A percentile compares a stretch with the other conserved stretches of the same genome.
phyloP scores from a whole-genome alignment of 2,888 invertebrate genomes.

The Eumacrocentrus americanus region DNA sequence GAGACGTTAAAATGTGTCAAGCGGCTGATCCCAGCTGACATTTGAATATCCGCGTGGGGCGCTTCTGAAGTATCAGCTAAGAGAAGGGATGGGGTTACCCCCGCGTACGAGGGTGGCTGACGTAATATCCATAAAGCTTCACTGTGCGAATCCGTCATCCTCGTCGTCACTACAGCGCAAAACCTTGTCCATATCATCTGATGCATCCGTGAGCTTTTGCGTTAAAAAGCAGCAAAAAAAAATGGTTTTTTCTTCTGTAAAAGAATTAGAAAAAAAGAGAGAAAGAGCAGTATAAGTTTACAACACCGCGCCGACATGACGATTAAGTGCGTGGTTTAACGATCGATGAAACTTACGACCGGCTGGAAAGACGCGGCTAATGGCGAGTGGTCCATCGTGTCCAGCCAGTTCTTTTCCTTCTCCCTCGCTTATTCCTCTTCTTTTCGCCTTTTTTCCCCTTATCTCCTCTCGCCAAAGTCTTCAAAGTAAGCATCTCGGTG shows the following conservation, averaged over 20 bases:
- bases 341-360: constrained; percentile 49
- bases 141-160: constrained; percentile 23
- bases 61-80: not conserved
- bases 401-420: constrained; percentile 7
- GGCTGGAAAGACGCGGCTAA: constrained; percentile 36
- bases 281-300: constrained; percentile 46
- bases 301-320: constrained; percentile 57
- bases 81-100: too few relatives aligned
- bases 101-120: constrained; percentile 2
- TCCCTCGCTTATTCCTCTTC: not conserved
- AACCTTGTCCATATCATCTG: too few relatives aligned
- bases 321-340: constrained; percentile 60
- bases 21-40: constrained; percentile 59
- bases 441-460: constrained; percentile 12
- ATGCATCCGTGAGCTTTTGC: too few relatives aligned
- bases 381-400: constrained; percentile 32
- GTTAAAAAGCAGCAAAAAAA: constrained; percentile 18
- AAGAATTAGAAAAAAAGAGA: constrained; percentile 10
- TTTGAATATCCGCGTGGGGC: constrained; percentile 54
- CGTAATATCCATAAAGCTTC: not conserved
- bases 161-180: too few relatives aligned
- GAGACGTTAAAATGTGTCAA: constrained; percentile 61
- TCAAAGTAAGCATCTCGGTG: constrained; percentile 21
- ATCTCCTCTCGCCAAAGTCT: constrained; percentile 16
- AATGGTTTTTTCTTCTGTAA: constrained; percentile 1